Evolutionary conservation across 2,888 invertebrate species (phyloP).

Genomic region (Apotomis capreana): DNA sequence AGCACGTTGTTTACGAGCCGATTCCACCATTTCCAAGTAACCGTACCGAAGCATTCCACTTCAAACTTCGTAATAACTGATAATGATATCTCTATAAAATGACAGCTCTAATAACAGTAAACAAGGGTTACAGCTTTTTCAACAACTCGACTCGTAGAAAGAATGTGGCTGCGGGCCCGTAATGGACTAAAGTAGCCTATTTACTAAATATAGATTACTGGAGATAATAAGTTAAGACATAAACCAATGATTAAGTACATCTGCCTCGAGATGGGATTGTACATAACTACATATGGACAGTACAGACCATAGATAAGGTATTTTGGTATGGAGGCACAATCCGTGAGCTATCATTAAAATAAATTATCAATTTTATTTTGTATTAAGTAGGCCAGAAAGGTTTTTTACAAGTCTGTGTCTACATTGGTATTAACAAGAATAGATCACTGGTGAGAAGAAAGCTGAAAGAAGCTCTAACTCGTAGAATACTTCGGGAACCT

Average conservation of each 20-base stretch:
- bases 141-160: conserved; percentile 18
- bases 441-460: no score
- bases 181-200: conserved; percentile 35
- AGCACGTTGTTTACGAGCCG: conserved; percentile 11
- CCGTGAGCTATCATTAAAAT: no score
- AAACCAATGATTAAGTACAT: conserved; percentile 34
- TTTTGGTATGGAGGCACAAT: no score
- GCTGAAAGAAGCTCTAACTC: no score
- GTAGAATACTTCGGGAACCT: no score
- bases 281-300: no score
- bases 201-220: conserved; percentile 38
- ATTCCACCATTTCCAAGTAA: conserved; percentile 8
- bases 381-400: no score
- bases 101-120: conserved; percentile 33
- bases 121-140: conserved; percentile 25
- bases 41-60: conserved; percentile 2
- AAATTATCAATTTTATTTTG: no score
- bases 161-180: conserved; percentile 28
- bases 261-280: conserved; percentile 29
- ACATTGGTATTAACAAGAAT: no score
- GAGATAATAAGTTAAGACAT: conserved; percentile 42
- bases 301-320: no score
- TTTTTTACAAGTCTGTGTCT: no score
- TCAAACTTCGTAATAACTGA: conserved; percentile 24
- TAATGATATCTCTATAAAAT: conserved; percentile 32